Conservation (phyloP, 2,888 invertebrate genomes). For the Eupithecia pulchellata region DNA sequence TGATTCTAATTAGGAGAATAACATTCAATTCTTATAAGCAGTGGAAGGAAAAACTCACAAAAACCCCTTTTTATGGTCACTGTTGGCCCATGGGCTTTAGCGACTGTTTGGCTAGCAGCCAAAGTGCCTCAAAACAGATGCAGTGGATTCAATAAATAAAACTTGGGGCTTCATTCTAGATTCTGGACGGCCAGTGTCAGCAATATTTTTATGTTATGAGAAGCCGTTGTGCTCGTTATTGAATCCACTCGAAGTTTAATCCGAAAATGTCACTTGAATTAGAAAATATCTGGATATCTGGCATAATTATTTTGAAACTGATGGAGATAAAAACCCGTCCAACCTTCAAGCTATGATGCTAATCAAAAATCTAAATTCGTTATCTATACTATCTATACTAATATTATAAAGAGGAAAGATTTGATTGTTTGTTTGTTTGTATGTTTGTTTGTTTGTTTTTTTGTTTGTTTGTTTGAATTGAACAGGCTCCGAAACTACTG, state of each 20-base stretch:
- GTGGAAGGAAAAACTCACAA: conserved; percentile 19
- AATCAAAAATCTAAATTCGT: too few relatives aligned
- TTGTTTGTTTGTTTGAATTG: too few relatives aligned
- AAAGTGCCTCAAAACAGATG: conserved; percentile 44
- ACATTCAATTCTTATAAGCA: conserved; percentile 32
- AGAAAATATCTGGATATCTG: background rate
- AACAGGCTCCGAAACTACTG: too few relatives aligned
- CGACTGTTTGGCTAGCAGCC: conserved; percentile 48
- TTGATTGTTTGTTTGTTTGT: too few relatives aligned
- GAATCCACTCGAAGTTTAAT: background rate
- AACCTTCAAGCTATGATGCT: too few relatives aligned
- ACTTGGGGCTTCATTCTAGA: background rate
- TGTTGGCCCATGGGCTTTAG: conserved; percentile 23
- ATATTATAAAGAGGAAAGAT: too few relatives aligned
- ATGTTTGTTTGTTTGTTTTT: too few relatives aligned
- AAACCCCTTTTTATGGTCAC: conserved; percentile 30
- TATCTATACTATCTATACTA: too few relatives aligned
- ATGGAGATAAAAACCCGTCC: too few relatives aligned
- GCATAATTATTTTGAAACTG: too few relatives aligned
- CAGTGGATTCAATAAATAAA: conserved; percentile 50
- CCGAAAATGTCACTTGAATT: background rate
- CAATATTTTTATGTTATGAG: background rate
- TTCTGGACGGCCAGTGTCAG: background rate
- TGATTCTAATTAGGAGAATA: conserved; percentile 27
- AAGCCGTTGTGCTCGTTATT: background rate